Conservation (phyloP, 2,888 invertebrate genomes). For the Microctonus brassicae region DNA sequence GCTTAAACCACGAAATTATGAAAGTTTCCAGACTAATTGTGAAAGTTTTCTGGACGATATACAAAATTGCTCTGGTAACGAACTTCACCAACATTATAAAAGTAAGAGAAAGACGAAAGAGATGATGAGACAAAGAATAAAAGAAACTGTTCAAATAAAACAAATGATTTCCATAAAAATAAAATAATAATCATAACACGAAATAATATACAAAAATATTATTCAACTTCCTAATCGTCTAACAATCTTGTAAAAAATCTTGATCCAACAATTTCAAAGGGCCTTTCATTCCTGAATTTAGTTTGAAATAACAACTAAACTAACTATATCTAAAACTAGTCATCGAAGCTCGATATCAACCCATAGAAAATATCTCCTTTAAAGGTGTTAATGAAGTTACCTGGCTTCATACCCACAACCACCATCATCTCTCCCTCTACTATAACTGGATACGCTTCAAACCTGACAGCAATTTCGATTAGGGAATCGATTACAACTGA, state of each 20-base stretch:
- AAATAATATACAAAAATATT: neutral
- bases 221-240: neutral
- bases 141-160: neutral
- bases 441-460: neutral
- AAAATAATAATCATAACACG: neutral
- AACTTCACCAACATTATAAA: constrained; percentile 9
- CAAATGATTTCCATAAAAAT: neutral
- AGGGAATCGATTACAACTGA: constrained; percentile 1
- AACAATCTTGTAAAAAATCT: neutral
- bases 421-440: no score
- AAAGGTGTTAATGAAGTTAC: neutral
- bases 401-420: neutral
- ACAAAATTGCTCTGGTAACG: constrained; percentile 53
- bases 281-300: neutral
- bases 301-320: neutral
- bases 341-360: neutral
- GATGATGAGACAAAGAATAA: constrained; percentile 5
- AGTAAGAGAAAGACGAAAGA: neutral
- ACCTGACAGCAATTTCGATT: constrained; percentile 1
- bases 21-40: constrained; percentile 67
- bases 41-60: constrained; percentile 58
- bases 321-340: neutral
- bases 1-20: constrained; percentile 63
- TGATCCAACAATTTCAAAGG: neutral
- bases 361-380: neutral